phyloP scores from a whole-genome alignment of 2,888 invertebrate genomes.

The Noctuana brunneofusca region DNA sequence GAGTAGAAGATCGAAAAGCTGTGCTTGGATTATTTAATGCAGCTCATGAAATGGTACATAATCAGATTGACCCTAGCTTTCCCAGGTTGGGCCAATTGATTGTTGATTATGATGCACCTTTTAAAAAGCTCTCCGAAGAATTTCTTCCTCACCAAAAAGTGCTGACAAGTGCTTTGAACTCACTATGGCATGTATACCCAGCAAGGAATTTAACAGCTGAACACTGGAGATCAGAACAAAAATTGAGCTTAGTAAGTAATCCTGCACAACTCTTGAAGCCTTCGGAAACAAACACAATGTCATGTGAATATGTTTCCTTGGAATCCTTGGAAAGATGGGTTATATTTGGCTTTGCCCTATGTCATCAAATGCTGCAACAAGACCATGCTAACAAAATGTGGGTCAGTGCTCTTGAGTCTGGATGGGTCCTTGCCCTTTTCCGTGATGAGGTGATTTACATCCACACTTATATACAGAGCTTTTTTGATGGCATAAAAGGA shows the following conservation, averaged over 20 bases:
- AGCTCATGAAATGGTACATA: conserved; percentile 97
- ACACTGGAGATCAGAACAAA: conserved; percentile 96
- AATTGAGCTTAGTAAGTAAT: conserved; percentile 95
- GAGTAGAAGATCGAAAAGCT: conserved; percentile 98
- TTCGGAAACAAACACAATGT: conserved; percentile 96
- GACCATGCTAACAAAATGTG: conserved; percentile 94
- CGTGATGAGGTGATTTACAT: conserved; percentile 98
- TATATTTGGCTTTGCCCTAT: conserved; percentile 95
- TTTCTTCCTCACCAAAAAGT: conserved; percentile 96
- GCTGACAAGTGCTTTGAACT: conserved; percentile 92
- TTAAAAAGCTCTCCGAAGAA: conserved; percentile 97
- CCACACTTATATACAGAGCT: conserved; percentile 95
- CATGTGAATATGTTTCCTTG: conserved; percentile 97
- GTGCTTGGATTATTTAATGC: conserved; percentile 98
- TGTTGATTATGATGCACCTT: conserved; percentile 97
- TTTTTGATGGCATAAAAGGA: conserved; percentile 97
- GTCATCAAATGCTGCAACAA: conserved; percentile 93
- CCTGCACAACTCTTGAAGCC: conserved; percentile 97
- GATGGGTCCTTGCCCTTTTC: conserved; percentile 97
- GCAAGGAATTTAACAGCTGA: conserved; percentile 96
- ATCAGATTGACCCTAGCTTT: conserved; percentile 94
- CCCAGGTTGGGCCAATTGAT: conserved; percentile 98
- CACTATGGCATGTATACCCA: conserved; percentile 93
- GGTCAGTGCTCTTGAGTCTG: conserved; percentile 94
- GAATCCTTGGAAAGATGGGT: conserved; percentile 99